Conservation (phyloP, 1,140 invertebrate genomes). For the Lepidurus apus region DNA sequence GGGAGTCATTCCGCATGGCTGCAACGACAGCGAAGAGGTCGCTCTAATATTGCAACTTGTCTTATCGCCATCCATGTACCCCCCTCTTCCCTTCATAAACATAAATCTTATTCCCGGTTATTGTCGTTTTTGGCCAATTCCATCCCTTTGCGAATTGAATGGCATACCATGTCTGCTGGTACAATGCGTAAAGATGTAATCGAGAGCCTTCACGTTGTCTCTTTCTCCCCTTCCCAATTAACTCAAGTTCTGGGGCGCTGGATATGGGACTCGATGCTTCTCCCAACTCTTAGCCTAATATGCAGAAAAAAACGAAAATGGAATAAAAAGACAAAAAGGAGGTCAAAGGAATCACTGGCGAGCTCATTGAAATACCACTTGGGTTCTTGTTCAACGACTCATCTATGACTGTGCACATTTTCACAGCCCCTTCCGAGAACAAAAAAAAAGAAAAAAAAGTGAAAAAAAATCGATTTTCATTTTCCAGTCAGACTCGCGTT, state of each 20-base stretch:
- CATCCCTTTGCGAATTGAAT: neutral
- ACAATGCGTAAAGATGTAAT: conserved; percentile 14
- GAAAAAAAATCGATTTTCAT: neutral
- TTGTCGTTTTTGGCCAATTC: conserved; percentile 8
- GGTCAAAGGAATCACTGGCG: neutral
- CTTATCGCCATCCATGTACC: neutral
- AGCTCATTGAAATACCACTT: neutral
- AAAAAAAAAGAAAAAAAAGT: neutral
- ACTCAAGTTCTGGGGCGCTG: neutral
- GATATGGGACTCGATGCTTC: neutral
- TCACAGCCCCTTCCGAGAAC: neutral
- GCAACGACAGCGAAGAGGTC: neutral
- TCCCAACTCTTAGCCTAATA: neutral
- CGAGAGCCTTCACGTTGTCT: neutral
- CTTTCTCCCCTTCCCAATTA: neutral
- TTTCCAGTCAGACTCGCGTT: neutral
- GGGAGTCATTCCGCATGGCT: conserved; percentile 12
- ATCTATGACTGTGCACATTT: neutral
- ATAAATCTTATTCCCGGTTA: neutral
- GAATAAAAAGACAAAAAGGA: no score
- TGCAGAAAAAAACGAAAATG: neutral
- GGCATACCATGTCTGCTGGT: neutral
- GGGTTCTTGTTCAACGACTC: neutral
- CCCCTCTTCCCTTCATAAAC: neutral
- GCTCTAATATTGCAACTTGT: conserved; percentile 8